A percentile compares a stretch with the other conserved stretches of the same genome.
phyloP scores from a whole-genome alignment of 2,113 vertebrate species.

The Microcebus murinus region DNA sequence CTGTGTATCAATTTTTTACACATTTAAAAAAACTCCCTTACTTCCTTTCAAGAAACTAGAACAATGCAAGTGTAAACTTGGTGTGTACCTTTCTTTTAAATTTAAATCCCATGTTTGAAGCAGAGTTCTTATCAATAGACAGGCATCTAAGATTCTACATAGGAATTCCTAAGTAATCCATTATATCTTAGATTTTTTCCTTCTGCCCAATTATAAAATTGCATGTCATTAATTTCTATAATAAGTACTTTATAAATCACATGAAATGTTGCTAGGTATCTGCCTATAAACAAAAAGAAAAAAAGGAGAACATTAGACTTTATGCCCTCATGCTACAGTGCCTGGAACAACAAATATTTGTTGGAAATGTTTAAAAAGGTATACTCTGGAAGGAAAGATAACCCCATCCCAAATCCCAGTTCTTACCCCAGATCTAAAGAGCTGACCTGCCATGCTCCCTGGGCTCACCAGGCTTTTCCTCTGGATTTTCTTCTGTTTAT shows the following conservation, averaged over 20 bases:
- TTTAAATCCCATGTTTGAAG: conserved; percentile 10
- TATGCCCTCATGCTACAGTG: neutral
- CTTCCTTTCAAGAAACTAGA: conserved; percentile 1
- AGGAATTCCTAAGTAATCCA: neutral
- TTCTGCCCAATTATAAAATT: neutral
- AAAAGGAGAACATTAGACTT: neutral
- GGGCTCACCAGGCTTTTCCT: neutral
- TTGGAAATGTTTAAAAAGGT: neutral
- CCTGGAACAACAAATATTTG: neutral
- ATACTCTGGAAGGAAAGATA: neutral
- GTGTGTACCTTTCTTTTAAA: neutral
- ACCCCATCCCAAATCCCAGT: neutral
- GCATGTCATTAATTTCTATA: neutral
- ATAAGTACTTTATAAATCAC: neutral
- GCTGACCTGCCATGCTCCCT: accelerated
- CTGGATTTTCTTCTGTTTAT: neutral
- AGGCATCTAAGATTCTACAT: neutral
- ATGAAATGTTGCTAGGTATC: neutral
- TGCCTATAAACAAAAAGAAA: neutral
- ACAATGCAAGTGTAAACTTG: neutral
- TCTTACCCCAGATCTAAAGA: neutral
- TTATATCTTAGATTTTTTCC: neutral
- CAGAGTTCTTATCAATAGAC: neutral
- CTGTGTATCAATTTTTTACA: neutral
- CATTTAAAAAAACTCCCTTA: neutral